phyloP scores from a whole-genome alignment of 1,140 invertebrate genomes.

The Atta colombica region DNA sequence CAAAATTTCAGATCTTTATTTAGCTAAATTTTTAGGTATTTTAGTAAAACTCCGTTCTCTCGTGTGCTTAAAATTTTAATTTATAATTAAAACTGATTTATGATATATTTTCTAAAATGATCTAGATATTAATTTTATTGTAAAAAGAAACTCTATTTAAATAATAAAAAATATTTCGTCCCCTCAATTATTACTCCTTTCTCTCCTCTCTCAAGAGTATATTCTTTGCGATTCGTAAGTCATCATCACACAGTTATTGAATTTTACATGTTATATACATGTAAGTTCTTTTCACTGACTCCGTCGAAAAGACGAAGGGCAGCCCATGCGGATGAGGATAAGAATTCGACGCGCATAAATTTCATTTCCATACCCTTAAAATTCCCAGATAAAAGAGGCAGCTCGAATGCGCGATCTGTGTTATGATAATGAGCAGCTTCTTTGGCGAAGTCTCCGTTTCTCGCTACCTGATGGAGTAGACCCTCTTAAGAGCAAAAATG shows the following conservation, averaged over 20 bases:
- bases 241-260: conserved; percentile 42
- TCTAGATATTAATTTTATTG: not conserved
- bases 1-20: too few relatives aligned
- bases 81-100: conserved; percentile 14
- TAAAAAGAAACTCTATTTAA: not conserved
- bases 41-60: too few relatives aligned
- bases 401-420: conserved; percentile 79
- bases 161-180: not conserved
- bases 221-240: conserved; percentile 38
- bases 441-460: conserved; percentile 62
- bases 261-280: conserved; percentile 56
- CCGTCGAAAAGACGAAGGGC: conserved; percentile 18
- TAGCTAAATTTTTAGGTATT: too few relatives aligned
- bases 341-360: conserved; percentile 68
- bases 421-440: conserved; percentile 80
- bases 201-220: not conserved
- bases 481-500: conserved; percentile 58
- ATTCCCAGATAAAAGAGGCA: conserved; percentile 75
- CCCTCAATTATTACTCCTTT: not conserved
- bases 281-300: conserved; percentile 47
- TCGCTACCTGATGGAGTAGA: conserved; percentile 63
- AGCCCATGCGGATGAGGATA: conserved; percentile 18
- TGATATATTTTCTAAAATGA: not conserved
- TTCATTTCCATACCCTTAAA: conserved; percentile 78
- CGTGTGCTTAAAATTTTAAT: not conserved